These are phyloP conservation scores for Acanthornis magna DNA, from an alignment of 2,797 vertebrate species.

Conservation along the genomic window DNA sequence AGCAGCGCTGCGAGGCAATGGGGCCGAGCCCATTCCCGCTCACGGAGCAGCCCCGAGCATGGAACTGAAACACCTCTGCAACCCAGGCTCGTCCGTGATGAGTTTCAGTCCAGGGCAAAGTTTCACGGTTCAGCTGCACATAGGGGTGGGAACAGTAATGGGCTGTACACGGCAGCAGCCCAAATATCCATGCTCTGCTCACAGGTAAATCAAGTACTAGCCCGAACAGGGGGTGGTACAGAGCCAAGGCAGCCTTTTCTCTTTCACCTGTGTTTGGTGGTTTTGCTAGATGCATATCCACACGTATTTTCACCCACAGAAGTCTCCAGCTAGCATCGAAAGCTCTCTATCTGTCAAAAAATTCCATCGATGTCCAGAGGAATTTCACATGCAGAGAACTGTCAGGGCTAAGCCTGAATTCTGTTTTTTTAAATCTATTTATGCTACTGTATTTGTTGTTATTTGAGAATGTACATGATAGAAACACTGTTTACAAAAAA, in stretches of 20 bases:
- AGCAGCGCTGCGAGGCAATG: not conserved
- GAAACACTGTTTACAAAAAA: slow-evolving; percentile 82
- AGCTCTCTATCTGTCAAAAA: not conserved
- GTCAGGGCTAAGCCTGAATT: not conserved
- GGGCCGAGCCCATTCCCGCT: not conserved
- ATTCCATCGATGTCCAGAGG: not conserved
- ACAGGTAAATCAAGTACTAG: not conserved
- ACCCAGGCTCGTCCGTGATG: not conserved
- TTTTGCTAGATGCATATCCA: not conserved
- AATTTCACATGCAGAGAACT: slow-evolving; percentile 1
- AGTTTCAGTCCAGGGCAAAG: not conserved
- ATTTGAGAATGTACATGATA: slow-evolving; percentile 78
- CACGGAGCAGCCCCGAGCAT: not conserved
- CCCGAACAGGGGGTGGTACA: accelerated
- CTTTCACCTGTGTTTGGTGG: not conserved
- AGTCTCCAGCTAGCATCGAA: not conserved
- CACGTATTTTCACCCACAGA: not conserved
- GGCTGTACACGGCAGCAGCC: accelerated
- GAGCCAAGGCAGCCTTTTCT: not conserved
- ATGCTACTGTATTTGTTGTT: slow-evolving; percentile 57
- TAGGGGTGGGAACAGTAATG: not conserved
- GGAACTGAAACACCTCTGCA: not conserved
- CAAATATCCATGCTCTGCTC: not conserved
- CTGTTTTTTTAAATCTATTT: slow-evolving; percentile 11
- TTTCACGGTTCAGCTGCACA: not conserved